phyloP scores from a whole-genome alignment of 1,140 invertebrate genomes.

The Leptoteleia sp. region DNA sequence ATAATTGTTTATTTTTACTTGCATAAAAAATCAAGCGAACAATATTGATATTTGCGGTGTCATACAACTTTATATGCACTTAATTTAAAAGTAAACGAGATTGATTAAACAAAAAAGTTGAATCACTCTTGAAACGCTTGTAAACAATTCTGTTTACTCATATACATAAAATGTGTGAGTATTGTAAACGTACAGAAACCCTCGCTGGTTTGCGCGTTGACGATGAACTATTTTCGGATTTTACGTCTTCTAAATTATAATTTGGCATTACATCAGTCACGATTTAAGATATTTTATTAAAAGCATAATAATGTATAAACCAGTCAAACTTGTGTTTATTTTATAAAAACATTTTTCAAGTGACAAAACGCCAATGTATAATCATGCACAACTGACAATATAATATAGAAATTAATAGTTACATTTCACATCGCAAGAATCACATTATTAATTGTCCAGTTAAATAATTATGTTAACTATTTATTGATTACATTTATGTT shows the following conservation, averaged over 20 bases:
- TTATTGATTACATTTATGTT: too few relatives aligned
- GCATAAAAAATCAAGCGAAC: constrained; percentile 4
- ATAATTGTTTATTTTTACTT: constrained; percentile 2
- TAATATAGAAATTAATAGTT: constrained; percentile 1
- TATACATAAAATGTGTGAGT: constrained; percentile 27
- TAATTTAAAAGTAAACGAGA: constrained; percentile 32
- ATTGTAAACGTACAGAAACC: constrained; percentile 30
- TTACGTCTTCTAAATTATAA: constrained; percentile 72
- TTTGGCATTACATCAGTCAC: constrained; percentile 44
- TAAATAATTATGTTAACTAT: too few relatives aligned
- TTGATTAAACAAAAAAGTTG: constrained; percentile 24
- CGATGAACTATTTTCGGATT: constrained; percentile 75
- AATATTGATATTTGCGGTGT: constrained; percentile 16
- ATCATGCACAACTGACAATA: too few relatives aligned
- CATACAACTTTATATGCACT: constrained; percentile 4
- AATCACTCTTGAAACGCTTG: constrained; percentile 6
- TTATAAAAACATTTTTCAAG: too few relatives aligned
- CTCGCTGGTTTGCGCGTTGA: too few relatives aligned
- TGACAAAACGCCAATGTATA: too few relatives aligned
- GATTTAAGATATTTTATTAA: constrained; percentile 20
- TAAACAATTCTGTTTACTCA: constrained; percentile 47
- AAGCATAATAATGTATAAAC: background rate
- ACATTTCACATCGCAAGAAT: constrained; percentile 1
- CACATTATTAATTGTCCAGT: constrained; percentile 2
- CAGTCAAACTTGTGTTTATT: too few relatives aligned